A percentile compares a stretch with the other conserved stretches of the same genome.
phyloP scores from a whole-genome alignment of 2,113 vertebrate genomes.

The Seriola aureovittata region DNA sequence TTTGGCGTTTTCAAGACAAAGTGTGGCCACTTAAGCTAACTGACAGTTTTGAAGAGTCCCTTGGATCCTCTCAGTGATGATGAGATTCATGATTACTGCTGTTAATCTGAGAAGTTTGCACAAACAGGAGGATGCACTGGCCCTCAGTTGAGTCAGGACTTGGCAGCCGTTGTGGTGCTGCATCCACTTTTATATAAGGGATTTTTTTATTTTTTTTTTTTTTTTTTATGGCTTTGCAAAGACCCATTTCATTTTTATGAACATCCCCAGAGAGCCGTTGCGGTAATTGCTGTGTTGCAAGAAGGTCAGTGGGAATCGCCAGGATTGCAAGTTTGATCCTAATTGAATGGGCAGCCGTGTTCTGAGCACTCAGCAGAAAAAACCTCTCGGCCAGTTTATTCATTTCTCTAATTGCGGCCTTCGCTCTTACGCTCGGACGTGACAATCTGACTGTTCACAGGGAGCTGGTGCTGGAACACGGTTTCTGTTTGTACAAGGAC shows the following conservation, averaged over 20 bases:
- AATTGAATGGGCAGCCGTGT: conserved; percentile 65
- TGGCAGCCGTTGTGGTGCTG: conserved; percentile 46
- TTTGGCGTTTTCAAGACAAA: background rate
- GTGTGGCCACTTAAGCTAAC: background rate
- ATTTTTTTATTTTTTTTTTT: conserved; percentile 8
- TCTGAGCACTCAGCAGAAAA: conserved; percentile 60
- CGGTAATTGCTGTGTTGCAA: conserved; percentile 69
- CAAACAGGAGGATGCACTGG: conserved; percentile 35
- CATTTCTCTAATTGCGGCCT: conserved; percentile 67
- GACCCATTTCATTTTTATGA: conserved; percentile 68
- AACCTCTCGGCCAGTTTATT: conserved; percentile 49
- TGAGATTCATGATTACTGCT: conserved; percentile 40
- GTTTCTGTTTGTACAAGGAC: conserved; percentile 14
- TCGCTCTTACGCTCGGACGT: conserved; percentile 37
- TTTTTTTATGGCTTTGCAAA: conserved; percentile 52
- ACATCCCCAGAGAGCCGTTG: conserved; percentile 59
- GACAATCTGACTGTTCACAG: background rate
- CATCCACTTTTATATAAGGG: conserved; percentile 54
- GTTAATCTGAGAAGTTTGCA: conserved; percentile 47
- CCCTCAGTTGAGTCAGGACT: conserved; percentile 58
- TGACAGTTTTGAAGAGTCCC: conserved; percentile 7
- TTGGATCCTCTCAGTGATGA: conserved; percentile 34
- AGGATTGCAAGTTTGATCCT: conserved; percentile 69
- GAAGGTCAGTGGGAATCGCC: conserved; percentile 71
- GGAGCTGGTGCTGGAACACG: background rate